These are phyloP conservation scores for Perognathus longimembris DNA, from an alignment of 2,113 vertebrate species.

Conservation along the genomic window DNA sequence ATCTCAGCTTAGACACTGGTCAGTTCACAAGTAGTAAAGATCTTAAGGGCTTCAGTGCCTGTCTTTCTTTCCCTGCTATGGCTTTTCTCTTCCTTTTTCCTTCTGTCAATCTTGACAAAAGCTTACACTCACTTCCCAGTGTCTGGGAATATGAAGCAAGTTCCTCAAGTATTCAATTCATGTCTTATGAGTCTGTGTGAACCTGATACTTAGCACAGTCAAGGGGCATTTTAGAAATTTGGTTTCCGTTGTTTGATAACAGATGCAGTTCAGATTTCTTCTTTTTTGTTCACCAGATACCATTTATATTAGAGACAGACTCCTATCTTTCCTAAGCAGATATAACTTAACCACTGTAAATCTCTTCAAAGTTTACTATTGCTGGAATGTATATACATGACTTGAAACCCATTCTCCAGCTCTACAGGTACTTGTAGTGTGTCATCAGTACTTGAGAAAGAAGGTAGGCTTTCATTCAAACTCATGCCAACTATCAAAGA, in stretches of 20 bases:
- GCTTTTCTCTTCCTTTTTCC: background rate
- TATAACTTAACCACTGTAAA: no score
- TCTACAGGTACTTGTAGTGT: background rate
- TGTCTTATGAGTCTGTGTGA: background rate
- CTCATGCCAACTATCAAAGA: background rate
- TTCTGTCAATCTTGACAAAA: background rate
- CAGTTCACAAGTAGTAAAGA: background rate
- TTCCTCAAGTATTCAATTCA: background rate
- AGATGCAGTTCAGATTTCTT: background rate
- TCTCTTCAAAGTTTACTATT: no score
- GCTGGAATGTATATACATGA: background rate
- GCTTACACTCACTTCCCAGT: background rate
- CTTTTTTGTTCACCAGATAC: background rate
- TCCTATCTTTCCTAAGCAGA: background rate
- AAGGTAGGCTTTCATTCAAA: background rate
- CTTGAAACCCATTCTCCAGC: accelerated
- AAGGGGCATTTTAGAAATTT: background rate
- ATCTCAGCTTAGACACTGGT: background rate
- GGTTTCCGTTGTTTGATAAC: background rate
- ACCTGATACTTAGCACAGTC: no score
- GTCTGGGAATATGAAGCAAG: background rate
- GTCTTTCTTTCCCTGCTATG: background rate
- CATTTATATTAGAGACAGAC: background rate
- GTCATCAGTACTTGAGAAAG: background rate
- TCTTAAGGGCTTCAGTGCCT: background rate